These are phyloP conservation scores for Tenthredo notha DNA, from an alignment of 2,888 invertebrate species.

Conservation along the genomic window DNA sequence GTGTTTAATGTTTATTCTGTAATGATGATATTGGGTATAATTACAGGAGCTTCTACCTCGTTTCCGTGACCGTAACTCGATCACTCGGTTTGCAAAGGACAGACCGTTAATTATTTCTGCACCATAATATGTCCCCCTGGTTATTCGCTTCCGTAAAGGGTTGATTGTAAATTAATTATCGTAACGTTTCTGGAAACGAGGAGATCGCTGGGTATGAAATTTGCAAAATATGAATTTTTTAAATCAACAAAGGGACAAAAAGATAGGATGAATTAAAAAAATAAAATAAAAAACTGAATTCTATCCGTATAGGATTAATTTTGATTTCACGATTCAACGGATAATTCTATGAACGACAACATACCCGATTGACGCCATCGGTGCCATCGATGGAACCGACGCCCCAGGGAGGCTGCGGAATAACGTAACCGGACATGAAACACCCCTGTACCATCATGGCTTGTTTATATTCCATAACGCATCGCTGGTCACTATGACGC, in stretches of 20 bases:
- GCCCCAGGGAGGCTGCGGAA: conserved; percentile 28
- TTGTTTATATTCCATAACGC: conserved; percentile 53
- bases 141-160: background rate
- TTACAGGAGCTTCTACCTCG: conserved; percentile 1
- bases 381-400: background rate
- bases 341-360: background rate
- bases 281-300: background rate
- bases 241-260: background rate
- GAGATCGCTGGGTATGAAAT: background rate
- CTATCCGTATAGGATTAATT: background rate
- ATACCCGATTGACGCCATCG: conserved; percentile 3
- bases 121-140: background rate
- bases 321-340: conserved; percentile 30
- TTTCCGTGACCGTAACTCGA: conserved; percentile 32
- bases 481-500: conserved; percentile 41
- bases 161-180: background rate
- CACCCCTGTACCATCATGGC: conserved; percentile 40
- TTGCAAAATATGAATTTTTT: background rate
- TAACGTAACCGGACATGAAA: conserved; percentile 44
- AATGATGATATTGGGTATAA: conserved; percentile 28
- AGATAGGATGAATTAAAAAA: background rate
- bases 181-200: background rate
- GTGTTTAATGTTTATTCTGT: background rate
- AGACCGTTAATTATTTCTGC: conserved; percentile 18
- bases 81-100: conserved; percentile 14